phyloP scores from a whole-genome alignment of 1,140 invertebrate species.

The Eubasilissa regina region DNA sequence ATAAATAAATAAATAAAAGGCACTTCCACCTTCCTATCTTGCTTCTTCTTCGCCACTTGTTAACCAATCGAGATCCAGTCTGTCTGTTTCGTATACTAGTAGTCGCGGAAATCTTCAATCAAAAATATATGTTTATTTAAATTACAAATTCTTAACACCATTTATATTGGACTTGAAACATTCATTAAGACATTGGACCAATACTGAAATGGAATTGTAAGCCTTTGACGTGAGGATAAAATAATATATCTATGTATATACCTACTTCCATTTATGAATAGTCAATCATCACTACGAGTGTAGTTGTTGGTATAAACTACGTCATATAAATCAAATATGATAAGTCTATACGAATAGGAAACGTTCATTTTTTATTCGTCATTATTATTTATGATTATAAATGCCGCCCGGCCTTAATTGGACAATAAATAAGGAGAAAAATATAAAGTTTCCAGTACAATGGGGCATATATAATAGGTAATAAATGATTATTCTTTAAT shows the following conservation, averaged over 20 bases:
- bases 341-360: not conserved
- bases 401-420: conserved; percentile 44
- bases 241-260: not conserved
- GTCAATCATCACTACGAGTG: conserved; percentile 24
- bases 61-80: no score
- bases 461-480: conserved; percentile 44
- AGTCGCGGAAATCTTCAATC: no score
- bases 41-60: no score
- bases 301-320: conserved; percentile 19
- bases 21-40: no score
- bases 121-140: no score
- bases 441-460: conserved; percentile 43
- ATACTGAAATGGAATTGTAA: no score
- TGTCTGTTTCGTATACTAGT: no score
- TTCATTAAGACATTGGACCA: no score
- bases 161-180: no score
- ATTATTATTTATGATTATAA: conserved; percentile 48
- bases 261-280: conserved; percentile 36
- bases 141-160: no score
- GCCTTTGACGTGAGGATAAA: no score
- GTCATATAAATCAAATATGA: conserved; percentile 40
- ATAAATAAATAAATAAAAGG: no score
- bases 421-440: conserved; percentile 45
- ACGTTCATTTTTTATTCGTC: conserved; percentile 38
- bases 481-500: conserved; percentile 46